Evolutionary conservation across 1,140 invertebrate species (phyloP), one percentile per base, ranked within the genome.

Genomic region (Lucilia sericata): DNA sequence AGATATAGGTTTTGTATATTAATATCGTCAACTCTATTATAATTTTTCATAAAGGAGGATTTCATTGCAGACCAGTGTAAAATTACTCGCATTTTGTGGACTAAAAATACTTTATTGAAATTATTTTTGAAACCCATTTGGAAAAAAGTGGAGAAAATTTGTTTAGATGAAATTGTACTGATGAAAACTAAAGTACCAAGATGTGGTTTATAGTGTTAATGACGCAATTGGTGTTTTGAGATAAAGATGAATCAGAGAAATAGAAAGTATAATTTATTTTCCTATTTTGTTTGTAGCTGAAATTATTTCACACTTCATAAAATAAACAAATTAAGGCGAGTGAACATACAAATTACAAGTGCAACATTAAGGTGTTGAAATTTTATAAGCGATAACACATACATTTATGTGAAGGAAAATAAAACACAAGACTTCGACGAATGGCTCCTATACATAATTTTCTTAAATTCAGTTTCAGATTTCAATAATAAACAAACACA

Each of bases 321-420:
- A 80, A 80, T 78, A 80, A 80, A 80, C 76, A 80, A 80, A 80
- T 80, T 80, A 80, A 21, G 76, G 47, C 76, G 42, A 80, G 19
- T 17, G 19, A 13, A 49, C 76, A 25, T 0, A 51, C n/a, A 80
- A 49, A 76, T 76, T 36, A 76, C 74, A 34, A 76, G 42, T 80
- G 42, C 76, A 80, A 80, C 42, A 51, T 10, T 12, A n/a, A 80
- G 76, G 76, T 80, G 76, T 49, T 80, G 76, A 80, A 49, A 80
- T 49, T 25, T 49, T 36, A 76, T 76, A n/a, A 17, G 34, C 17
- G 65, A 70, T 70, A 21, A 70, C 65, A 25, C 65, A 19, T 12
- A 70, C n/a, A 21, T 70, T 10, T 2, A 25, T 10, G 1, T 21
- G 19, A 70, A 25, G 65, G 5, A 21, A 70, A 70, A 19, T 7